These are phyloP conservation scores for Oegoconia quadripuncta DNA, from an alignment of 2,888 invertebrate genomes.

Conservation along the genomic window DNA sequence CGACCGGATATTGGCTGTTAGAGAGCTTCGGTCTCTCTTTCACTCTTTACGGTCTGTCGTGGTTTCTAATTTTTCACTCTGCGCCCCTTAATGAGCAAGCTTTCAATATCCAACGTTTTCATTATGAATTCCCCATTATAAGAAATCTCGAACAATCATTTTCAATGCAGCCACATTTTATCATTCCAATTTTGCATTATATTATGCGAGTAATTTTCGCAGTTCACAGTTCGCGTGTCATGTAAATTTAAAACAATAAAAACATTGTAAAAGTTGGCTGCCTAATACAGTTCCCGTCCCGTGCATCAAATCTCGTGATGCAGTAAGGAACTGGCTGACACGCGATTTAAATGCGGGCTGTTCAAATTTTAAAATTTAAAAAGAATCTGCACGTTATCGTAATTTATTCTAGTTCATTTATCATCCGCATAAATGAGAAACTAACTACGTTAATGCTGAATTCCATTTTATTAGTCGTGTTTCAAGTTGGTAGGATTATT, in stretches of 20 bases:
- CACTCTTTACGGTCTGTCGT: constrained; percentile 32
- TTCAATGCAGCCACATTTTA: constrained; percentile 12
- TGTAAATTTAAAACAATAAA: constrained; percentile 43
- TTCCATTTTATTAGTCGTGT: constrained; percentile 24
- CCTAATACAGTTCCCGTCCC: constrained; percentile 35
- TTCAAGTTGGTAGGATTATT: constrained; percentile 23
- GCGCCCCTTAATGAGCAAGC: constrained; percentile 47
- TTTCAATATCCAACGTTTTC: constrained; percentile 26
- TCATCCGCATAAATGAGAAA: constrained; percentile 10
- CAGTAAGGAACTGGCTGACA: constrained; percentile 33
- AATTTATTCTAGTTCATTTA: constrained; percentile 5
- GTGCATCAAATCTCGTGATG: constrained; percentile 39
- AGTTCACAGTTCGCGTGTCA: constrained; percentile 51
- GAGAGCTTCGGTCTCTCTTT: constrained; percentile 41
- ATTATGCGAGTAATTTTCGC: constrained; percentile 44
- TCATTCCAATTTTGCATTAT: constrained; percentile 19
- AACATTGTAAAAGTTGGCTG: constrained; percentile 36
- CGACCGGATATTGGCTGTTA: constrained; percentile 76
- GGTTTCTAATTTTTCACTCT: constrained; percentile 56
- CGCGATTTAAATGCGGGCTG: constrained; percentile 40
- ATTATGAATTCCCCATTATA: constrained; percentile 1
- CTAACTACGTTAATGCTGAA: constrained; percentile 12
- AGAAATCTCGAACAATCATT: neutral
- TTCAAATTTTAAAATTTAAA: constrained; percentile 37
- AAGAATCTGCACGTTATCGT: constrained; percentile 10